Conservation (phyloP, 2,797 vertebrate genomes). For the Ctenosaura bakeri region DNA sequence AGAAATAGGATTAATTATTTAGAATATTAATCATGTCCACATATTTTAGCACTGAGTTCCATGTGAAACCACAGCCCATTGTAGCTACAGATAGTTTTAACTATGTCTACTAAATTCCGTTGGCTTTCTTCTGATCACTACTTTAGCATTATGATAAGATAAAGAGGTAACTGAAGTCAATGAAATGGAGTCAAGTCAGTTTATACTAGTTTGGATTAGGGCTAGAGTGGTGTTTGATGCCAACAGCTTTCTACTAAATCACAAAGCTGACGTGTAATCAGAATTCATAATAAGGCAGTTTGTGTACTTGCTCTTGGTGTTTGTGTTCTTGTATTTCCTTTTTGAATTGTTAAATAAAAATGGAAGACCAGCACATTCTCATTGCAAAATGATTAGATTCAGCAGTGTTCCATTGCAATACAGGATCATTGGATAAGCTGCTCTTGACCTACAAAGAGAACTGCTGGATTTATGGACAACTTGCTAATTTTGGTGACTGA, state of each 20-base stretch:
- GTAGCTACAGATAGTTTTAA: conserved; percentile 13
- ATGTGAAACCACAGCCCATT: background rate
- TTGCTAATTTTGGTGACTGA: conserved; percentile 26
- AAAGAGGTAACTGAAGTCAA: background rate
- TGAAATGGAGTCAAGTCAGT: conserved; percentile 22
- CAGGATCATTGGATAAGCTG: conserved; percentile 61
- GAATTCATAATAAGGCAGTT: background rate
- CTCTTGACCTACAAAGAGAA: conserved; percentile 68
- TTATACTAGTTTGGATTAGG: conserved; percentile 39
- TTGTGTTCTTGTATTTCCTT: background rate
- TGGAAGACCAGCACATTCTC: background rate
- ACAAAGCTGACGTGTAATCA: conserved; percentile 25
- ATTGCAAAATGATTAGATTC: conserved; percentile 57
- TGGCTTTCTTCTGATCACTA: background rate
- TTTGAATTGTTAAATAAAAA: conserved; percentile 28
- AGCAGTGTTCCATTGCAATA: conserved; percentile 62
- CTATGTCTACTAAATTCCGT: background rate
- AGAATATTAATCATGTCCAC: background rate
- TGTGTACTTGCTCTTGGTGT: conserved; percentile 4
- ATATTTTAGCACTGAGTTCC: background rate
- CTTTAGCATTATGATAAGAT: conserved; percentile 17
- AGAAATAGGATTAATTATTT: conserved; percentile 17
- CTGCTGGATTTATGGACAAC: conserved; percentile 55
- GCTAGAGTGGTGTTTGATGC: background rate
- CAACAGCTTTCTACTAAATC: conserved; percentile 28